A percentile compares a stretch with the other conserved stretches of the same genome.
These are phyloP conservation scores for Druceiella hillmani DNA, from an alignment of 2,888 invertebrate species.

Conservation along the genomic window DNA sequence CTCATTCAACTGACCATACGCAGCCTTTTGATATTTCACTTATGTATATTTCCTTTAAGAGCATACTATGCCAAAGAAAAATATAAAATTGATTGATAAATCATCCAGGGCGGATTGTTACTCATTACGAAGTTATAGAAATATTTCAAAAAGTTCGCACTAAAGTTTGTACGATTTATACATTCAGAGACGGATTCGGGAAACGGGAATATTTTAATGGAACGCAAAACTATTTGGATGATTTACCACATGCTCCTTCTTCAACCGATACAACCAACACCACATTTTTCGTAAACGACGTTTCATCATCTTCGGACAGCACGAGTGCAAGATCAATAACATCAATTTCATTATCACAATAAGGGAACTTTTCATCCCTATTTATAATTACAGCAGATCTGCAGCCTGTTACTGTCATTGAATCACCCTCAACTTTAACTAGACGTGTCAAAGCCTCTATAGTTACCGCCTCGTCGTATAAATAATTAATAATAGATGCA, in stretches of 20 bases:
- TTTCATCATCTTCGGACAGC: slow-evolving; percentile 7
- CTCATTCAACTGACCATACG: too few relatives aligned
- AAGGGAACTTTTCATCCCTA: slow-evolving; percentile 10
- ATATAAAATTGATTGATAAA: too few relatives aligned
- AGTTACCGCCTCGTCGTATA: slow-evolving; percentile 14
- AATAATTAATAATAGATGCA: slow-evolving; percentile 10
- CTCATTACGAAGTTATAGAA: too few relatives aligned
- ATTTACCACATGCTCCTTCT: slow-evolving; percentile 9
- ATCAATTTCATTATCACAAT: slow-evolving; percentile 10
- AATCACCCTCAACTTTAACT: slow-evolving; percentile 16
- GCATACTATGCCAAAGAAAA: too few relatives aligned
- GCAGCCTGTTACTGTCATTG: slow-evolving; percentile 12
- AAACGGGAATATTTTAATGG: too few relatives aligned
- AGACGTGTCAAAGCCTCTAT: slow-evolving; percentile 13
- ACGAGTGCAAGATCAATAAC: slow-evolving; percentile 13
- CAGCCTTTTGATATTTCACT: too few relatives aligned
- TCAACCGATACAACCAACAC: slow-evolving; percentile 13
- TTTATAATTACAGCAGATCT: slow-evolving; percentile 9
- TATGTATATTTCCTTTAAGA: too few relatives aligned
- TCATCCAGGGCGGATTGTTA: too few relatives aligned
- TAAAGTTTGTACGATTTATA: too few relatives aligned
- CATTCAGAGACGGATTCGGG: too few relatives aligned
- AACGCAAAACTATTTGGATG: too few relatives aligned
- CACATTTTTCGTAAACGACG: slow-evolving; percentile 11
- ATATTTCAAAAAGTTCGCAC: too few relatives aligned